phyloP scores from a whole-genome alignment of 1,140 invertebrate species.

The Venturia canescens region DNA sequence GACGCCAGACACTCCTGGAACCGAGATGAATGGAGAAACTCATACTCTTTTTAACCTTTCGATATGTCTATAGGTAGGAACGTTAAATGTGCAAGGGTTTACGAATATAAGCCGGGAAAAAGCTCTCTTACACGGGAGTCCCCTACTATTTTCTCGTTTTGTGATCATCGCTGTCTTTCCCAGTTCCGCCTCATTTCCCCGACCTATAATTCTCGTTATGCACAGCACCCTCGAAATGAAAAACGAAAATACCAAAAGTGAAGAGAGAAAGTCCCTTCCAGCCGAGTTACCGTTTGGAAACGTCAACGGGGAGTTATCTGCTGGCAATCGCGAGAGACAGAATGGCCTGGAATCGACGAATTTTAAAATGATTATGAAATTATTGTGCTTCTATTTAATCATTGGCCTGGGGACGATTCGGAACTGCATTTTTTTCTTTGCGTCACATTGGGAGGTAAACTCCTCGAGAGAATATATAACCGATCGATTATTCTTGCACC shows the following conservation, averaged over 20 bases:
- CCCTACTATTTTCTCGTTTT: not conserved
- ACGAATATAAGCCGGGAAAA: not conserved
- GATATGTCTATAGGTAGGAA: not conserved
- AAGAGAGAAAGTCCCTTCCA: not conserved
- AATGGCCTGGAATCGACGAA: not conserved
- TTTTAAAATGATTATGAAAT: not conserved
- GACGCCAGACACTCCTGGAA: conserved; percentile 2
- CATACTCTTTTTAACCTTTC: not conserved
- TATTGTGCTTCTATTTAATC: not conserved
- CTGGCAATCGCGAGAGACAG: not conserved
- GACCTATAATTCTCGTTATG: not conserved
- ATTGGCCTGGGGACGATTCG: no score
- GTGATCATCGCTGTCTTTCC: not conserved
- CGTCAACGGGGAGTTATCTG: not conserved
- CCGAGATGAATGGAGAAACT: not conserved
- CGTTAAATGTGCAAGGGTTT: not conserved
- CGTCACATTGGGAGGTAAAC: not conserved
- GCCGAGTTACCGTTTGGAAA: not conserved
- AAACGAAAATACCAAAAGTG: not conserved
- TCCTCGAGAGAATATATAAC: not conserved
- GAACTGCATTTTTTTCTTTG: no score
- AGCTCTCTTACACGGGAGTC: not conserved
- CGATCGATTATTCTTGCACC: not conserved
- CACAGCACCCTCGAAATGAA: not conserved
- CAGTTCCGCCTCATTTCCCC: not conserved